Evolutionary conservation across 2,797 vertebrate species (phyloP).

Genomic region (Scleropages formosus): DNA sequence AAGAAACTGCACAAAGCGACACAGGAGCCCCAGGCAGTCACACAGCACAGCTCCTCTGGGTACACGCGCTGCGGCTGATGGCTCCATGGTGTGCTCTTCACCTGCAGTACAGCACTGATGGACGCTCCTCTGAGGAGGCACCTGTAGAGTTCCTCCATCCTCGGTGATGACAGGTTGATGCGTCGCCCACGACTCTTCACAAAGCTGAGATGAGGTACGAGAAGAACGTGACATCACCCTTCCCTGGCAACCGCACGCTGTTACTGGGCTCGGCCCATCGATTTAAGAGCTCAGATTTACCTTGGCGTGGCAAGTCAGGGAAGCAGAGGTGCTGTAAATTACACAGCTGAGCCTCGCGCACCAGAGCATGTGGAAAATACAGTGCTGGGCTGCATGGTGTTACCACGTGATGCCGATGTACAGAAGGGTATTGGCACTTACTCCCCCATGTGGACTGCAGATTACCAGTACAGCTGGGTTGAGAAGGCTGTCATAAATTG

Average conservation of each 20-base stretch:
- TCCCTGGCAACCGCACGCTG: not conserved
- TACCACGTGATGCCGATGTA: too few relatives aligned
- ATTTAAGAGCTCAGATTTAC: not conserved
- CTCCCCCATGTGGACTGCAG: not conserved
- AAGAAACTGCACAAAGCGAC: too few relatives aligned
- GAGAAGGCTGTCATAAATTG: too few relatives aligned
- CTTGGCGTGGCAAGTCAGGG: not conserved
- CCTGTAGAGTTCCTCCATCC: not conserved
- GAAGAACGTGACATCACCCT: not conserved
- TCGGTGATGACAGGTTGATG: not conserved
- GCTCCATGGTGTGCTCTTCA: too few relatives aligned
- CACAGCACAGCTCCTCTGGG: too few relatives aligned
- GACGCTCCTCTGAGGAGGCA: not conserved
- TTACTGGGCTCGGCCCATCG: constrained; percentile 13
- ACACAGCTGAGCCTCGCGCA: not conserved
- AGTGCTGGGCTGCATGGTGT: not conserved
- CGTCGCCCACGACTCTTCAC: not conserved
- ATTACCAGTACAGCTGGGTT: not conserved
- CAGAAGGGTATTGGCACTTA: too few relatives aligned
- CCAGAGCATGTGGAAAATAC: not conserved
- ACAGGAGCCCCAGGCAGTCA: too few relatives aligned
- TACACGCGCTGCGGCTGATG: too few relatives aligned
- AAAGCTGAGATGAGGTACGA: not conserved
- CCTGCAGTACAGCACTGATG: not conserved
- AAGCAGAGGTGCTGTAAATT: not conserved